Conservation (phyloP, 1,140 invertebrate genomes). For the Acromyrmex charruanus region DNA sequence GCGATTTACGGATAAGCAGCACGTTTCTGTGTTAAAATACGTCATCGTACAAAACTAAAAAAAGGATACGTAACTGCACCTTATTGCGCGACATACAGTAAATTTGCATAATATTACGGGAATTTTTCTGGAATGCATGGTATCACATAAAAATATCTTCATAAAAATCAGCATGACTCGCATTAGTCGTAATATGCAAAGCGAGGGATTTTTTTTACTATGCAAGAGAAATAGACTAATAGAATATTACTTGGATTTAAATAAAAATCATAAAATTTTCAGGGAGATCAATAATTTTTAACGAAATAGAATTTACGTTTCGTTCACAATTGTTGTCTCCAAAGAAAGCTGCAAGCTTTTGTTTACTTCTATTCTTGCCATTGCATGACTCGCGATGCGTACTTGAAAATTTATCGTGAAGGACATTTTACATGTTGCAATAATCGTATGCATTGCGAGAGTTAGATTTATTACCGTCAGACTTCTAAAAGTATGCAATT, state of each 20-base stretch:
- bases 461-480: neutral
- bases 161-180: neutral
- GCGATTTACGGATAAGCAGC: neutral
- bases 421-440: neutral
- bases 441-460: neutral
- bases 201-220: neutral
- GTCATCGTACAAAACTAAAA: neutral
- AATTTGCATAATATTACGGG: neutral
- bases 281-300: neutral
- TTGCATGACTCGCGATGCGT: neutral
- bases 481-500: neutral
- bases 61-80: neutral
- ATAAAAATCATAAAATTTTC: neutral
- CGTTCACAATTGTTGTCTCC: neutral
- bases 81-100: neutral
- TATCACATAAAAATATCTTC: neutral
- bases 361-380: neutral
- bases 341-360: neutral
- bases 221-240: neutral
- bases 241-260: neutral
- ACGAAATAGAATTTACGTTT: neutral
- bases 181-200: neutral
- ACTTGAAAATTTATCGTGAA: constrained; percentile 22
- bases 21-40: neutral
- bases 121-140: neutral